Evolutionary conservation across 2,113 vertebrate species (phyloP).

Genomic region (Probosciger aterrimus): DNA sequence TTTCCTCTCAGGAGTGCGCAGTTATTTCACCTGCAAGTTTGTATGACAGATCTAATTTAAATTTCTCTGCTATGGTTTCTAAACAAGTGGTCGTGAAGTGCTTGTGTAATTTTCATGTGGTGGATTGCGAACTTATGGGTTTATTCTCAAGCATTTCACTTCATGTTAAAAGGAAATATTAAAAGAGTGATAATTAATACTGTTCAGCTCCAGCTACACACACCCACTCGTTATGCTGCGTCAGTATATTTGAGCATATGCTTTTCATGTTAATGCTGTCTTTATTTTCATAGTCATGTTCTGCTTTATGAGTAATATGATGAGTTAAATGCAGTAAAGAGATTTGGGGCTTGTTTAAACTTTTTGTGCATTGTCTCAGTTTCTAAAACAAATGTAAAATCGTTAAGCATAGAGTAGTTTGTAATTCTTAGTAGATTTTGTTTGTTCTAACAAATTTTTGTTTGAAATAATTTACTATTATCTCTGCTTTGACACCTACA

Average conservation of each 20-base stretch:
- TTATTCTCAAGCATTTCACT: background rate
- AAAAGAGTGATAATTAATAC: background rate
- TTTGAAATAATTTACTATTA: background rate
- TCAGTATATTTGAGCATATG: background rate
- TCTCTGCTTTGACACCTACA: background rate
- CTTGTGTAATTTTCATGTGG: background rate
- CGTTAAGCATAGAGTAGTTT: background rate
- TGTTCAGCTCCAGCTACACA: background rate
- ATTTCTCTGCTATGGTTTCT: background rate
- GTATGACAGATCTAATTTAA: background rate
- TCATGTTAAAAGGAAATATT: background rate
- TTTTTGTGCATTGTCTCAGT: background rate
- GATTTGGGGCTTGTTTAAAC: background rate
- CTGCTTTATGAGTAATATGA: background rate
- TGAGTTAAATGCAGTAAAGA: background rate
- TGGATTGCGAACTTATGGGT: background rate
- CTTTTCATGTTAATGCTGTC: constrained; percentile 2
- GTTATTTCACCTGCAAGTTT: background rate
- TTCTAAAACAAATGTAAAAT: background rate
- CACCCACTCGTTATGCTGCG: background rate
- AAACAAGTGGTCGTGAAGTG: background rate
- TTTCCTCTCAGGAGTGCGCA: background rate
- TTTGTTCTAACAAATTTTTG: background rate
- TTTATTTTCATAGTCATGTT: background rate
- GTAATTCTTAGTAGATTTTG: background rate